Conservation (phyloP, 2,113 vertebrate species). For the Gnathonemus longibarbis region DNA sequence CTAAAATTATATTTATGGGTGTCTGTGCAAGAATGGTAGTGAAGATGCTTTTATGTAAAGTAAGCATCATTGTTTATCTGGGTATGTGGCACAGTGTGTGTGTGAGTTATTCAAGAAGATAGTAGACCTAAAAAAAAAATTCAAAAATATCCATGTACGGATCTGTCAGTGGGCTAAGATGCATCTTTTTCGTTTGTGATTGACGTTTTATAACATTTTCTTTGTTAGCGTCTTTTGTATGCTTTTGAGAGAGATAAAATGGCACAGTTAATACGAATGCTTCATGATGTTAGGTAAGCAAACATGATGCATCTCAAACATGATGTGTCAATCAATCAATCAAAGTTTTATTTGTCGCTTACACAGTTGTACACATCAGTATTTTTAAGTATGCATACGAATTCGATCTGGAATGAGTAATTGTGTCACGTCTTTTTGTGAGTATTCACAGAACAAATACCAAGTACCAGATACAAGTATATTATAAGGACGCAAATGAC, state of each 20-base stretch:
- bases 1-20: background rate
- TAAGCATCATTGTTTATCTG: background rate
- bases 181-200: background rate
- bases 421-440: background rate
- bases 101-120: background rate
- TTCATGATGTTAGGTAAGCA: background rate
- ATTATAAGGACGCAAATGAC: background rate
- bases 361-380: background rate
- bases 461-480: background rate
- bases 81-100: background rate
- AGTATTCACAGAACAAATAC: background rate
- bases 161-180: background rate
- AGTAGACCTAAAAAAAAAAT: background rate
- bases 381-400: background rate
- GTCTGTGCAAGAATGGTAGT: background rate
- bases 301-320: background rate
- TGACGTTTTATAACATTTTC: background rate
- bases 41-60: background rate
- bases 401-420: background rate
- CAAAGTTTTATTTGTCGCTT: background rate
- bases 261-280: background rate
- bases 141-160: background rate
- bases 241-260: background rate
- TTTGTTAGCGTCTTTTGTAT: background rate
- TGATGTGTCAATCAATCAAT: background rate